Conservation (phyloP, 2,888 invertebrate species). For the Latrodectus elegans region DNA sequence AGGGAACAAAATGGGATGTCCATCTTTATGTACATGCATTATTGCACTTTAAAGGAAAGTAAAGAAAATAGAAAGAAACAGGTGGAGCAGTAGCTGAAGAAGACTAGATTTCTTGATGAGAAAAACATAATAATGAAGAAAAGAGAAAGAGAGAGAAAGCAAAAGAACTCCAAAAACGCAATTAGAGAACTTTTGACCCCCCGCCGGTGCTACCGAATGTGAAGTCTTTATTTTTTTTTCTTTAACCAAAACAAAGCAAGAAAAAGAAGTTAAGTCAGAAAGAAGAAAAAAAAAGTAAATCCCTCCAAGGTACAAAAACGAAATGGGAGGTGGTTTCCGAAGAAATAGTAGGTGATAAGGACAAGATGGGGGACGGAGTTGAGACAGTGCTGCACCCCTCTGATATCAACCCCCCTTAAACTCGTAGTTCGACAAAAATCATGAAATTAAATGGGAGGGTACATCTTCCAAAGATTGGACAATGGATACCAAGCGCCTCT, state of each 20-base stretch:
- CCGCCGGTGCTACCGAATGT: constrained; percentile 63
- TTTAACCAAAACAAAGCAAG: background rate
- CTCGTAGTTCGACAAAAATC: constrained; percentile 17
- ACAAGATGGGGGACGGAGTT: constrained; percentile 10
- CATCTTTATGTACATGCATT: constrained; percentile 7
- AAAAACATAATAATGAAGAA: constrained; percentile 29
- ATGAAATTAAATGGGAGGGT: constrained; percentile 57
- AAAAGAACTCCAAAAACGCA: constrained; percentile 62
- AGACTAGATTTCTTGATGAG: constrained; percentile 16
- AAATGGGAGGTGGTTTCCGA: constrained; percentile 34
- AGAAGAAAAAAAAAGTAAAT: constrained; percentile 27
- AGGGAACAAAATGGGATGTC: background rate
- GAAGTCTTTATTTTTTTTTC: background rate
- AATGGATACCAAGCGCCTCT: constrained; percentile 47
- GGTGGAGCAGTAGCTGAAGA: constrained; percentile 44
- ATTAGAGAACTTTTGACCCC: constrained; percentile 67
- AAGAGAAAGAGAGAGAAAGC: constrained; percentile 8
- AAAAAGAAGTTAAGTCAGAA: constrained; percentile 5
- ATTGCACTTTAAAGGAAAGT: constrained; percentile 7
- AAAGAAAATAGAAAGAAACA: constrained; percentile 1
- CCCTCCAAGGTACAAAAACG: constrained; percentile 20
- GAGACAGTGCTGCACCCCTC: background rate
- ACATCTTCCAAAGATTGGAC: constrained; percentile 58
- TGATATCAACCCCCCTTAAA: constrained; percentile 4
- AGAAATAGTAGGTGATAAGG: constrained; percentile 50